Evolutionary conservation across 1,140 invertebrate species (phyloP).

Genomic region (Drosophila insularis): DNA sequence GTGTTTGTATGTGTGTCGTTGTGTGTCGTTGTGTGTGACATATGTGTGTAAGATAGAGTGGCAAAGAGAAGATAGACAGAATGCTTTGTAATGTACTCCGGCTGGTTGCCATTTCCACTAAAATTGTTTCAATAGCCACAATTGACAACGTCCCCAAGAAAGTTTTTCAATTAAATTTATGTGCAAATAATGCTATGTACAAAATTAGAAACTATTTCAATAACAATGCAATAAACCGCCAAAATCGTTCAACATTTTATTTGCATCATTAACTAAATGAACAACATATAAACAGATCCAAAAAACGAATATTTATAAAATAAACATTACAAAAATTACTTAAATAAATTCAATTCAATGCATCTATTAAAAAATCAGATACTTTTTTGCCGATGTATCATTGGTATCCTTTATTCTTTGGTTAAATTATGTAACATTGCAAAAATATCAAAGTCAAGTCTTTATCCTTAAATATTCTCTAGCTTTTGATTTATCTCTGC

Average conservation of each 20-base stretch:
- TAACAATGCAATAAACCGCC: conserved; percentile 36
- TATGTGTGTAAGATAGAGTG: conserved; percentile 28
- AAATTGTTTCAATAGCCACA: conserved; percentile 55
- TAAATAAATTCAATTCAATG: too few relatives aligned
- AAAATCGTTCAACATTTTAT: conserved; percentile 45
- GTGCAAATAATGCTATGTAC: conserved; percentile 47
- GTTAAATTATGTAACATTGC: too few relatives aligned
- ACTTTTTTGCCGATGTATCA: too few relatives aligned
- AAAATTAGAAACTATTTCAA: conserved; percentile 18
- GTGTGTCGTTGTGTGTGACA: conserved; percentile 33
- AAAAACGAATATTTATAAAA: too few relatives aligned
- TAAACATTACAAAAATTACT: too few relatives aligned
- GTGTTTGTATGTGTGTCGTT: not conserved
- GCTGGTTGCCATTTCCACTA: conserved; percentile 36
- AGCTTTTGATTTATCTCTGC: too few relatives aligned
- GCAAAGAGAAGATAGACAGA: not conserved
- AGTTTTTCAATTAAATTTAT: conserved; percentile 69
- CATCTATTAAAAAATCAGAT: too few relatives aligned
- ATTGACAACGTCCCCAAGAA: conserved; percentile 46
- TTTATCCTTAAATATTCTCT: too few relatives aligned
- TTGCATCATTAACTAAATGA: conserved; percentile 40
- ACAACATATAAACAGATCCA: too few relatives aligned
- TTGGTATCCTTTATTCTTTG: too few relatives aligned
- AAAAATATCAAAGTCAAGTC: too few relatives aligned
- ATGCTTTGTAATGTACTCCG: conserved; percentile 12